phyloP scores from a whole-genome alignment of 2,797 vertebrate species.

The Rousettus madagascariensis region DNA sequence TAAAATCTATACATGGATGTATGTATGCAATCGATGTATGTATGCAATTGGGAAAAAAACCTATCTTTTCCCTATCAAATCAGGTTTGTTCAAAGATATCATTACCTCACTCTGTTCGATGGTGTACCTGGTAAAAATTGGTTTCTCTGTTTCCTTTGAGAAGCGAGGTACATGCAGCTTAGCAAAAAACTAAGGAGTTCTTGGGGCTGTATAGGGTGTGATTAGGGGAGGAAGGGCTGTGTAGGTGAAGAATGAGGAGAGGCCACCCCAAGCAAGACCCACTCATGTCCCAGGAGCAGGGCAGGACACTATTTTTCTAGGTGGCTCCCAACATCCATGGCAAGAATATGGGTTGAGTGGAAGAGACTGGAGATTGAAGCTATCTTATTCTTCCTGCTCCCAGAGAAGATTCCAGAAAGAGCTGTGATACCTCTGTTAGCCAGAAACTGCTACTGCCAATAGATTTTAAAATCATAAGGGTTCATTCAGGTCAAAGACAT shows the following conservation, averaged over 20 bases:
- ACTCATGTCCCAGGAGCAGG: not conserved
- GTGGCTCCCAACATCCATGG: rapidly evolving
- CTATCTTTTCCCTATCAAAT: not conserved
- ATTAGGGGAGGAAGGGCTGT: not conserved
- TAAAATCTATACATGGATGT: not conserved
- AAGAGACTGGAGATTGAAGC: not conserved
- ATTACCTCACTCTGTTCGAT: not conserved
- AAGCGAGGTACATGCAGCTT: not conserved
- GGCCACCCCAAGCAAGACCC: not conserved
- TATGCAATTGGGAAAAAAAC: not conserved
- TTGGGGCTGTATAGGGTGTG: not conserved
- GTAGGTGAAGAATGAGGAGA: not conserved
- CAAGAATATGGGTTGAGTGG: not conserved
- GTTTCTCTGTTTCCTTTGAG: not conserved
- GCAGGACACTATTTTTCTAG: not conserved
- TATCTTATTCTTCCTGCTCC: not conserved
- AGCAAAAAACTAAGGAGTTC: not conserved
- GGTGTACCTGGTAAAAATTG: not conserved
- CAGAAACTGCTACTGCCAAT: not conserved
- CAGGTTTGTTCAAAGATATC: not conserved
- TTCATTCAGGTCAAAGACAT: not conserved
- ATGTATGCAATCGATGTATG: not conserved
- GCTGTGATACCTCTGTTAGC: not conserved
- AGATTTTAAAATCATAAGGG: not conserved
- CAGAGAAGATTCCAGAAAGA: not conserved